Base-by-base conservation (phyloP, 2,797 vertebrate species). In the Mormyrops attenuatus region DNA sequence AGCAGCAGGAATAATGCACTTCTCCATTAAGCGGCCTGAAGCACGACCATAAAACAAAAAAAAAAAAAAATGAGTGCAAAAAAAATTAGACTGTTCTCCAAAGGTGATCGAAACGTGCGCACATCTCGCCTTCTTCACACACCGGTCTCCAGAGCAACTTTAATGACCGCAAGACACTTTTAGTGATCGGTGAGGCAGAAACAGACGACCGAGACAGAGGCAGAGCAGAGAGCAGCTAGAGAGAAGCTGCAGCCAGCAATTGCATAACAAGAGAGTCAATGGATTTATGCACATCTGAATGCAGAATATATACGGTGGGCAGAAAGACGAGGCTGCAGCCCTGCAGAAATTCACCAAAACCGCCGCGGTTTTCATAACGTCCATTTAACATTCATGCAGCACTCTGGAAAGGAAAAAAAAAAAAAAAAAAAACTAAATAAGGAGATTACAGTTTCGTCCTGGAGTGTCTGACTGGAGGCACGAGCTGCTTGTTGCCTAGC, bases 401-500 rank as follows among this genome's bases (percentile, higher is more conserved):
- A 13, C 86, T 17, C 52, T 38, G 38, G 6, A 2, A 47, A 30
- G 26, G 26, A 47, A 69, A 30, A 47, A 66, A 89, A 50, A 30
- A 47, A 66, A 89, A 50, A 82, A 55, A 85, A 85, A 52, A 89
- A 38, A 22, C 82, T 84, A 47, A 41, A 85, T 60, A 41, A 52
- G 17, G 38, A 47, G 41, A 85, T 60, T 91, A 60, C 89, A 91
- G 88, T 90, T 88, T 80, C 86, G 89, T 89, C 89, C 90, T 85
- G 88, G 92, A 91, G 93, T 95, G 94, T 93, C 93, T 91, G 66
- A 93, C 92, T 94, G 94, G 94, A 96, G 94, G 93, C 94, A 94
- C 90, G 94, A 95, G 93, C 94, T 91, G 89, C 94, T 90, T 93
- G 95, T 97, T 96, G 91, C 96, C 95, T 96, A 96, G 96, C 96